Percentiles rank a stretch among this genome's conserved stretches.
Conservation (phyloP, 2,113 vertebrate species). For the Muscicapa adusta region DNA sequence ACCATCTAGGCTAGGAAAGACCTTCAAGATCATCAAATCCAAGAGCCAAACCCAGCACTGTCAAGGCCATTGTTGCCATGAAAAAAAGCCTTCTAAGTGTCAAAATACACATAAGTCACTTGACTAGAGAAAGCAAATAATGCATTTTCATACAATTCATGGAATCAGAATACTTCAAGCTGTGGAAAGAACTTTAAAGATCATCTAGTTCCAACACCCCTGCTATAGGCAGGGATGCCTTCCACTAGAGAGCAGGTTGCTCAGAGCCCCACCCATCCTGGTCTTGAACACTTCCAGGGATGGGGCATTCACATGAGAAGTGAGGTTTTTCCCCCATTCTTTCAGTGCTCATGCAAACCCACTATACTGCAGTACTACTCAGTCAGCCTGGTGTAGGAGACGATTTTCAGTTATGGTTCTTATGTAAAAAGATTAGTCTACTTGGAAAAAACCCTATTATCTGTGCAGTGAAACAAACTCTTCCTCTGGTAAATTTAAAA, state of each 20-base stretch:
- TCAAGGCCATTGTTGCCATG: background rate
- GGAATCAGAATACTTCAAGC: background rate
- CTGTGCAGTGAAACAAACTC: background rate
- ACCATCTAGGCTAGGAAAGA: background rate
- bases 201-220: background rate
- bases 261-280: background rate
- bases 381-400: background rate
- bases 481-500: background rate
- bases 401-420: background rate
- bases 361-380: background rate
- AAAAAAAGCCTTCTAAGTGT: background rate
- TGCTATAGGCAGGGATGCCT: background rate
- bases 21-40: background rate
- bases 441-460: background rate
- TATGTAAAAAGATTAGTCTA: background rate
- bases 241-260: background rate
- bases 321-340: accelerated
- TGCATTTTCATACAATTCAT: background rate
- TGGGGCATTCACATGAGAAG: background rate
- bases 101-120: background rate
- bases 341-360: background rate
- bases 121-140: background rate
- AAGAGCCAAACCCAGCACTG: background rate
- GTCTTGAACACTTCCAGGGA: background rate
- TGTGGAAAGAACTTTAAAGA: background rate